These are phyloP conservation scores for Seriola rivoliana DNA, from an alignment of 2,113 vertebrate genomes.

Conservation along the genomic window DNA sequence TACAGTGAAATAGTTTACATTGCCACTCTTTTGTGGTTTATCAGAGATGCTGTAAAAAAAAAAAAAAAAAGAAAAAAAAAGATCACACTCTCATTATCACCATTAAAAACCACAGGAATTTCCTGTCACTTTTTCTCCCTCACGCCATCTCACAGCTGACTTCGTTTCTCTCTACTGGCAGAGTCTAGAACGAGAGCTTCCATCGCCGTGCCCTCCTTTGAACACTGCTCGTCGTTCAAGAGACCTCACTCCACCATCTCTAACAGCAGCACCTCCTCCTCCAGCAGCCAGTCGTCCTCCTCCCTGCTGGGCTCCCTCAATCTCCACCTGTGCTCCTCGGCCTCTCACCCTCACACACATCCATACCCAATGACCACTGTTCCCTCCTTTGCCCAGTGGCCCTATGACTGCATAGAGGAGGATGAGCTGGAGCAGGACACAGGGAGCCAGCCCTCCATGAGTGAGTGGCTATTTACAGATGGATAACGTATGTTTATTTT, in stretches of 20 bases:
- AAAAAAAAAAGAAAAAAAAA: too few species aligned
- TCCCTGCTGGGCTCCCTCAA: conserved; percentile 86
- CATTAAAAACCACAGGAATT: conserved; percentile 7
- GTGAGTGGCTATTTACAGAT: conserved; percentile 74
- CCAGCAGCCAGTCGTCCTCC: conserved; percentile 88
- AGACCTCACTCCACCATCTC: conserved; percentile 90
- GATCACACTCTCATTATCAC: not conserved
- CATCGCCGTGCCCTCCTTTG: conserved; percentile 80
- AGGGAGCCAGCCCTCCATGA: conserved; percentile 80
- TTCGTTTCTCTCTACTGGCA: conserved; percentile 48
- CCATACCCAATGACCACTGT: conserved; percentile 58
- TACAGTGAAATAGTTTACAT: not conserved
- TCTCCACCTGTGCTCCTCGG: conserved; percentile 80
- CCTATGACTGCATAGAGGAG: conserved; percentile 87
- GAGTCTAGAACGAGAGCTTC: conserved; percentile 81
- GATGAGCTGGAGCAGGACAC: conserved; percentile 87
- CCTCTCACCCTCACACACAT: conserved; percentile 69
- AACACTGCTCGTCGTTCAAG: conserved; percentile 84
- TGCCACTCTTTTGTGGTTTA: not conserved
- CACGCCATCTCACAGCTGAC: not conserved
- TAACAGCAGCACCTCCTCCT: conserved; percentile 90
- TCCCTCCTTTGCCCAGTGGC: conserved; percentile 82
- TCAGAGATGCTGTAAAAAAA: not conserved
- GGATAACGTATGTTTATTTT: not conserved
- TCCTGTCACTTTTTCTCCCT: not conserved